phyloP scores from a whole-genome alignment of 2,888 invertebrate genomes.

The Archips xylosteana region DNA sequence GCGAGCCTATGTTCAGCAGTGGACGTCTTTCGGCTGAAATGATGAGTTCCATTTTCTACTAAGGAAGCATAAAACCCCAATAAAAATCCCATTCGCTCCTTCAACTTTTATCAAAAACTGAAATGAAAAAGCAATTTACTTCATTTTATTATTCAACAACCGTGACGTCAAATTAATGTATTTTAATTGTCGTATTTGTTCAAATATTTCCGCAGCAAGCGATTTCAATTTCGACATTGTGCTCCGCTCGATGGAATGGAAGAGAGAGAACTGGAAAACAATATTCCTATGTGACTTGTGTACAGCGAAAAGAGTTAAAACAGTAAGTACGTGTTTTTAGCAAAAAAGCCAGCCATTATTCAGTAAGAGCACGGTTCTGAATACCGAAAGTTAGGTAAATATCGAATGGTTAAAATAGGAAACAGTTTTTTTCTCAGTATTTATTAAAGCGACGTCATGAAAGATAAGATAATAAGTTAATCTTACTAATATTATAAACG shows the following conservation, averaged over 20 bases:
- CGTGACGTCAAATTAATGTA: slow-evolving; percentile 27
- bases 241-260: slow-evolving; percentile 17
- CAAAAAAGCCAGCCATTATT: too few species aligned
- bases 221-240: slow-evolving; percentile 29
- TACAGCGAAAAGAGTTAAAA: not conserved
- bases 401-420: too few species aligned
- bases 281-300: slow-evolving; percentile 35
- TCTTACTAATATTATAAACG: too few species aligned
- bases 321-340: not conserved
- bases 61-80: not conserved
- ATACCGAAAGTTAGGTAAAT: too few species aligned
- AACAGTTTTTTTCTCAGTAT: too few species aligned
- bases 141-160: not conserved
- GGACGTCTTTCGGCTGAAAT: too few species aligned
- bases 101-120: not conserved
- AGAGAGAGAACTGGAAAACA: slow-evolving; percentile 29
- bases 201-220: slow-evolving; percentile 23
- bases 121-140: slow-evolving; percentile 2
- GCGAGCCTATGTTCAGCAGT: too few species aligned
- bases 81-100: not conserved
- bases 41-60: too few species aligned
- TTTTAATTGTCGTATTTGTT: slow-evolving; percentile 34
- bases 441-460: too few species aligned
- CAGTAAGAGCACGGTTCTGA: too few species aligned
- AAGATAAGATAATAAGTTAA: too few species aligned